Percentiles rank a stretch among this genome's conserved stretches.
These are phyloP conservation scores for Ruditapes philippinarum DNA, from an alignment of 1,140 invertebrate species.

Conservation along the genomic window DNA sequence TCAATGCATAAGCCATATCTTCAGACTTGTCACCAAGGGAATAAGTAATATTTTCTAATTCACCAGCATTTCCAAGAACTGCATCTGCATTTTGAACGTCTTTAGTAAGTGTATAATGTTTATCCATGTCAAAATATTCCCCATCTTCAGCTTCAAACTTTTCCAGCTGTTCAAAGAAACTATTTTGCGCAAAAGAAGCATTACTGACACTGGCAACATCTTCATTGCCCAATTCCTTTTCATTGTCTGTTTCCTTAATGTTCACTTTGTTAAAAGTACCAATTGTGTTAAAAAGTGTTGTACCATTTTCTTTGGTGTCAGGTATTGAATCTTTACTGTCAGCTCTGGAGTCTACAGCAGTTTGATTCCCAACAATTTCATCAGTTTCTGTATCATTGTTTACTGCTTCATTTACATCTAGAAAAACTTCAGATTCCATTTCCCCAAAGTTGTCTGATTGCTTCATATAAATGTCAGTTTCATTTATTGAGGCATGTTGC, in stretches of 20 bases:
- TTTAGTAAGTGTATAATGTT: not conserved
- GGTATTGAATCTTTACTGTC: too few species aligned
- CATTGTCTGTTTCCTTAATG: too few species aligned
- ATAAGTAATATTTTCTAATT: not conserved
- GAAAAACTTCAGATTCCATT: not conserved
- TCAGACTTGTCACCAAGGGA: not conserved
- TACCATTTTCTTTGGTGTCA: too few species aligned
- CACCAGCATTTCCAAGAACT: not conserved
- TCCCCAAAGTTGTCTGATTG: not conserved
- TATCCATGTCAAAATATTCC: not conserved
- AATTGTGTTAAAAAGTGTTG: too few species aligned
- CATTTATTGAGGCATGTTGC: not conserved
- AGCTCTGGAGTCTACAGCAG: not conserved
- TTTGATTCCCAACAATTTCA: not conserved
- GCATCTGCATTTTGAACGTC: not conserved
- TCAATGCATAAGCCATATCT: not conserved
- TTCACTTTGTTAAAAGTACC: too few species aligned
- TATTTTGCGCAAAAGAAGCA: not conserved
- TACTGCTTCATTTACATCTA: not conserved
- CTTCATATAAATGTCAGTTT: not conserved
- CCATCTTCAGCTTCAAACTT: not conserved
- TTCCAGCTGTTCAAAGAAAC: conserved; percentile 6
- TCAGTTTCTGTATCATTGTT: not conserved
- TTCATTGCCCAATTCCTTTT: not conserved
- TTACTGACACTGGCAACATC: not conserved